A percentile compares a stretch with the other conserved stretches of the same genome.
Evolutionary conservation across 2,113 vertebrate genomes (phyloP).

Genomic region (Solea solea): DNA sequence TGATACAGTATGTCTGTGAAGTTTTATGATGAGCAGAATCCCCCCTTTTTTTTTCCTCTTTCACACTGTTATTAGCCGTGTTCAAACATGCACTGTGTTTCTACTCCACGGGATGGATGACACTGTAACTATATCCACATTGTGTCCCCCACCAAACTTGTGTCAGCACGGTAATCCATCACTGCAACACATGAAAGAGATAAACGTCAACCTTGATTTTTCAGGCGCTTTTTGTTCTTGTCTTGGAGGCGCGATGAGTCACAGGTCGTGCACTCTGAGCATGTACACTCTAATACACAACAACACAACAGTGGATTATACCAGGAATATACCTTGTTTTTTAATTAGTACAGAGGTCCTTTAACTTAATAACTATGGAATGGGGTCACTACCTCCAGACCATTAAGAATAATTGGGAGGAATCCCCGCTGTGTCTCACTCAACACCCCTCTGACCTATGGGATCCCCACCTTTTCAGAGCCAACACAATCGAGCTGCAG

Average conservation of each 20-base stretch:
- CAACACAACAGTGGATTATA: not conserved
- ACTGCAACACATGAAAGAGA: slow-evolving; percentile 47
- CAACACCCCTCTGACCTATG: slow-evolving; percentile 9
- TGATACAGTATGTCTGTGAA: not conserved
- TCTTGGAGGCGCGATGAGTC: slow-evolving; percentile 32
- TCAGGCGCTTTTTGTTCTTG: slow-evolving; percentile 16
- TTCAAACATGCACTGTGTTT: slow-evolving; percentile 41
- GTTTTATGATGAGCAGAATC: slow-evolving; percentile 9
- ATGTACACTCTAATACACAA: slow-evolving; percentile 7
- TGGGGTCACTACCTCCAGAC: slow-evolving; percentile 16
- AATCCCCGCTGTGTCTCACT: slow-evolving; percentile 26
- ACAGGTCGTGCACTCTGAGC: slow-evolving; percentile 23
- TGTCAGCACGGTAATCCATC: slow-evolving; percentile 53
- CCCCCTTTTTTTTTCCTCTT: slow-evolving; percentile 13
- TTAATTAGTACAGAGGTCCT: slow-evolving; percentile 35
- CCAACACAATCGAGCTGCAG: not conserved
- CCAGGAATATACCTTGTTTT: slow-evolving; percentile 25
- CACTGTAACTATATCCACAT: slow-evolving; percentile 36
- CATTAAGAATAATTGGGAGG: slow-evolving; percentile 45
- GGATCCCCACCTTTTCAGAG: slow-evolving; percentile 8
- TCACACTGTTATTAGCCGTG: slow-evolving; percentile 29
- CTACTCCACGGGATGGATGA: slow-evolving; percentile 21
- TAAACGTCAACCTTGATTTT: slow-evolving; percentile 24
- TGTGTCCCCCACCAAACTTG: slow-evolving; percentile 2
- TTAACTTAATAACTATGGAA: slow-evolving; percentile 3